Percentiles rank a stretch among this genome's conserved stretches.
Evolutionary conservation across 2,113 vertebrate species (phyloP).

Genomic region (human (Homo sapiens)): DNA sequence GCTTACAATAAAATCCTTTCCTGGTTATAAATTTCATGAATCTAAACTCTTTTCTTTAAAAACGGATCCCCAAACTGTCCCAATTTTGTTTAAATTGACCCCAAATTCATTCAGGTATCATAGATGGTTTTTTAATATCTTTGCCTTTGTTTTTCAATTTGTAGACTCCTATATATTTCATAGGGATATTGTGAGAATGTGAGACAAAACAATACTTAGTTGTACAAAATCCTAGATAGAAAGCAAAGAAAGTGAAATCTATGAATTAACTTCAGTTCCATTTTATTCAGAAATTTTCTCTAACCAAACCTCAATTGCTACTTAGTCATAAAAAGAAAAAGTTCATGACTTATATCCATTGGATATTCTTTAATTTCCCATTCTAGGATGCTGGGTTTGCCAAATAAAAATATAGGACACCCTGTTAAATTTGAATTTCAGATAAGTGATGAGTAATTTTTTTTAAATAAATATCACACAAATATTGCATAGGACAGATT

Average conservation of each 20-base stretch:
- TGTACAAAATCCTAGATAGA: neutral
- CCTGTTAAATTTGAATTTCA: neutral
- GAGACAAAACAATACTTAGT: neutral
- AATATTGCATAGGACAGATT: neutral
- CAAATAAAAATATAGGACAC: neutral
- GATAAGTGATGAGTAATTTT: neutral
- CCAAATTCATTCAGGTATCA: neutral
- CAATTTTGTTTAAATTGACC: neutral
- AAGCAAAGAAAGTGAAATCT: neutral
- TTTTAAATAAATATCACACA: neutral
- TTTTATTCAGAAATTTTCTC: neutral
- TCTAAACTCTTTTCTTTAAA: conserved; percentile 13
- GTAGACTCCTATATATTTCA: neutral
- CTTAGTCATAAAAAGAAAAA: neutral
- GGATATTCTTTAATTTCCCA: neutral
- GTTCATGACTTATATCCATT: neutral
- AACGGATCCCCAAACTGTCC: neutral
- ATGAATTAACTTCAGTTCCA: neutral
- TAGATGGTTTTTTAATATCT: neutral
- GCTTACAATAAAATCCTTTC: neutral
- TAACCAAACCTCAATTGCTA: neutral
- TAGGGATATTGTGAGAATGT: neutral
- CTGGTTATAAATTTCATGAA: neutral
- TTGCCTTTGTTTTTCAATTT: neutral
- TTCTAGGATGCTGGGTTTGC: neutral